Conservation (phyloP, 2,888 invertebrate genomes). For the Parnassius orleans region DNA sequence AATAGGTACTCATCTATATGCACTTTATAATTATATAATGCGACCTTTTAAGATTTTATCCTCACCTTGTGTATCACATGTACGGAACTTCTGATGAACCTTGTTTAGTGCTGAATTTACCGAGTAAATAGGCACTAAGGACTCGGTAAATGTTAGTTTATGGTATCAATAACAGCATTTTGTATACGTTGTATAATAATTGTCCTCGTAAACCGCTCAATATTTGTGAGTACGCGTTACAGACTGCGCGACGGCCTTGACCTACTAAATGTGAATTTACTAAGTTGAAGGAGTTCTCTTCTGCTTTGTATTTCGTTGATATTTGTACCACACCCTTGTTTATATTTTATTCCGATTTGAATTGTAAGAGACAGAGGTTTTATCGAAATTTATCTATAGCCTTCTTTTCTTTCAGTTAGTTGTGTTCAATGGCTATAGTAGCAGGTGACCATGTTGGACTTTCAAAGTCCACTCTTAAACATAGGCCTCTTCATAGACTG, state of each 20-base stretch:
- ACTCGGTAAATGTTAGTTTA: conserved; percentile 6
- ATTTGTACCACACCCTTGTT: no score
- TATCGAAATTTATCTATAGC: no score
- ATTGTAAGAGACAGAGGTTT: no score
- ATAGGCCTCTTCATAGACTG: not conserved
- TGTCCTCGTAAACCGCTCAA: not conserved
- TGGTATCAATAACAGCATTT: conserved; percentile 1
- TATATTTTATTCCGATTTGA: no score
- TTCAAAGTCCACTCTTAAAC: not conserved
- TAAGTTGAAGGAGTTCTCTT: not conserved
- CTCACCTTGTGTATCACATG: conserved; percentile 23
- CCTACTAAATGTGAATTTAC: not conserved
- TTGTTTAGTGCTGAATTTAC: conserved; percentile 20
- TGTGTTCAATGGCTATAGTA: no score
- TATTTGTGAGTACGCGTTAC: not conserved
- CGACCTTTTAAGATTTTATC: conserved; percentile 17
- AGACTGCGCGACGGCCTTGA: not conserved
- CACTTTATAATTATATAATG: conserved; percentile 1
- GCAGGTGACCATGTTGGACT: not conserved
- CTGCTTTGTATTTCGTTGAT: no score
- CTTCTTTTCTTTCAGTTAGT: no score
- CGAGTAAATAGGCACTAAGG: conserved; percentile 21
- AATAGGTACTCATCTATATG: not conserved
- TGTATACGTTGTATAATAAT: conserved; percentile 8
- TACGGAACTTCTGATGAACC: conserved; percentile 16